Evolutionary conservation across 1,140 invertebrate species (phyloP), one percentile per base, ranked within the genome.

Genomic region (Drosophila ironensis): DNA sequence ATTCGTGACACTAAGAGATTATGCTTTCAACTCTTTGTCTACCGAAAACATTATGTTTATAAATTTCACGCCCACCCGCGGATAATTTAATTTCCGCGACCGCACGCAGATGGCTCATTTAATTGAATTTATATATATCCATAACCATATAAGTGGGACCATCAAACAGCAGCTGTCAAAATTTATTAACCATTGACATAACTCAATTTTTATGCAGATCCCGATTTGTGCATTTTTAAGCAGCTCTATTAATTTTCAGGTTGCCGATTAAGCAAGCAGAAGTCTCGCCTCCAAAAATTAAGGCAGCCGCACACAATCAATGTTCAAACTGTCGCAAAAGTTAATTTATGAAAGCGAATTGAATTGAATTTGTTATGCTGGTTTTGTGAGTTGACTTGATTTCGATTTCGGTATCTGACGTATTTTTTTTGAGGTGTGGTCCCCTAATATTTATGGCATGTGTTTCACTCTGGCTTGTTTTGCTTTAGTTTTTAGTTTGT

Each of bases 241-340:
- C 67, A 70, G 53, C 42, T 78, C 78, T 86, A 86, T 84, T 84
- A 84, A 78, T 84, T 78, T 78, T 46, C 59, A 48, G 72, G 54
- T 50, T 75, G 48, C 66, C 76, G 63, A 77, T 68, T 77, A 60
- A 59, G 68, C 38, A 28, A 30, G 45, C 38, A 47, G 53, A 69
- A 53, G 48, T 42, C 52, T 27, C 46, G 25, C 40, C 45, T 30
- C 24, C 19, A 47, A 51, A 71, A 41, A 66, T 54, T 37, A 37
- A 33, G 64, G 72, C 50, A 67, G 57, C 54, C 30, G 46, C 44
- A 8, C 17, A 33, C 30, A 33, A 33, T 33, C 30, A 66, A 44
- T 44, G 44, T 52, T 53, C 9, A 72, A 72, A 68, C 67, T 82
- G 78, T 84, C 78, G 44, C 61, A 56, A 37, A 42, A 24, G 19